Evolutionary conservation across 2,797 vertebrate genomes (phyloP).

Genomic region (Vipera latastei): DNA sequence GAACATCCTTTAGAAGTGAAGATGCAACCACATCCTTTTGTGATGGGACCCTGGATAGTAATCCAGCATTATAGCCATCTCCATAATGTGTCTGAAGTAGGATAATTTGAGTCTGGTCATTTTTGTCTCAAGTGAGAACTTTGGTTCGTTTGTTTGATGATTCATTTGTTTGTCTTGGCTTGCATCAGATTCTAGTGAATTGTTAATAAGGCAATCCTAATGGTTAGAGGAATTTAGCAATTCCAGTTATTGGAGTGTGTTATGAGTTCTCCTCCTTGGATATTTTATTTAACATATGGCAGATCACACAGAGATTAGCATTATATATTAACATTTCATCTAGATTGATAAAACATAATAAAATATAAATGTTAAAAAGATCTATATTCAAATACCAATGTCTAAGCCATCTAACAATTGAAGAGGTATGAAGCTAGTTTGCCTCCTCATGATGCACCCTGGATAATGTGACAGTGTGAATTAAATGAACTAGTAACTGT

Average conservation of each 20-base stretch:
- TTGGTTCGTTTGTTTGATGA: neutral
- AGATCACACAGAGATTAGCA: neutral
- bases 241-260: neutral
- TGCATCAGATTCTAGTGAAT: neutral
- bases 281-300: neutral
- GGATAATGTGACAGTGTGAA: neutral
- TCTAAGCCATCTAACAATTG: neutral
- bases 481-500: neutral
- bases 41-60: neutral
- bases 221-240: neutral
- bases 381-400: neutral
- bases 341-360: neutral
- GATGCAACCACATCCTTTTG: neutral
- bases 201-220: neutral
- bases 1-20: no score
- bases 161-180: neutral
- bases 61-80: neutral
- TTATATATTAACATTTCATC: neutral
- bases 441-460: neutral
- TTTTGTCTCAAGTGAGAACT: neutral
- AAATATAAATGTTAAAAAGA: neutral
- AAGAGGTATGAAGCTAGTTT: neutral
- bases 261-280: neutral
- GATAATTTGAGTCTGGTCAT: neutral
- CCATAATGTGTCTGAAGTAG: neutral